Evolutionary conservation across 2,113 vertebrate species (phyloP).

Genomic region (Riparia riparia): DNA sequence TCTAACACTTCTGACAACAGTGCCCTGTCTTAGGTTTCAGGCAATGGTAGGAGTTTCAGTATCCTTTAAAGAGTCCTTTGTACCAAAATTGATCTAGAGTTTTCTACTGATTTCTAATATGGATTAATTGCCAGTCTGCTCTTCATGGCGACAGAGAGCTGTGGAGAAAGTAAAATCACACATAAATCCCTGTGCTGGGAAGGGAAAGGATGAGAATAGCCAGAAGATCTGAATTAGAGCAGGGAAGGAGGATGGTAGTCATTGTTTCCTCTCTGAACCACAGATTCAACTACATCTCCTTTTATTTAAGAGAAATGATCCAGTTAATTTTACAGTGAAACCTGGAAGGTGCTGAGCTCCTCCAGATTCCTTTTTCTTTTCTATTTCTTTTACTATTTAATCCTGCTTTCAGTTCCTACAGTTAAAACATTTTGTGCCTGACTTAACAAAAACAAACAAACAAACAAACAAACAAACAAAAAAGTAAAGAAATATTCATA

Average conservation of each 20-base stretch:
- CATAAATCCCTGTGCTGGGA: neutral
- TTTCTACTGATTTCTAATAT: neutral
- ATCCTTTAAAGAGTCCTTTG: neutral
- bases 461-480: rapidly evolving
- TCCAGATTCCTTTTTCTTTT: neutral
- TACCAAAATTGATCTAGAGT: neutral
- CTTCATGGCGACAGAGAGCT: neutral
- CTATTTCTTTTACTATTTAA: neutral
- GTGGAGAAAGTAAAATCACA: neutral
- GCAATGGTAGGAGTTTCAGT: neutral
- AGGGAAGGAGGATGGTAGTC: neutral
- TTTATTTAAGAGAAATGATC: neutral
- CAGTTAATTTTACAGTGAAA: neutral
- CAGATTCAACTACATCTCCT: neutral
- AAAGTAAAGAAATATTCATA: neutral
- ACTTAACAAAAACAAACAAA: neutral
- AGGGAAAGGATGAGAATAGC: neutral
- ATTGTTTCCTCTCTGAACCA: neutral
- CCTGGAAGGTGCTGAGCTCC: neutral
- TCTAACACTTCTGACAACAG: neutral
- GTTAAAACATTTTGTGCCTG: neutral
- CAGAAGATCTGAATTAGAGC: neutral
- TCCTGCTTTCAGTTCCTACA: neutral
- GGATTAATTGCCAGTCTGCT: slow-evolving; percentile 24
- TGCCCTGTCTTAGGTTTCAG: neutral